Percentiles rank a stretch among this genome's conserved stretches.
Conservation (phyloP, 2,888 invertebrate genomes). For the Apodemia zela region DNA sequence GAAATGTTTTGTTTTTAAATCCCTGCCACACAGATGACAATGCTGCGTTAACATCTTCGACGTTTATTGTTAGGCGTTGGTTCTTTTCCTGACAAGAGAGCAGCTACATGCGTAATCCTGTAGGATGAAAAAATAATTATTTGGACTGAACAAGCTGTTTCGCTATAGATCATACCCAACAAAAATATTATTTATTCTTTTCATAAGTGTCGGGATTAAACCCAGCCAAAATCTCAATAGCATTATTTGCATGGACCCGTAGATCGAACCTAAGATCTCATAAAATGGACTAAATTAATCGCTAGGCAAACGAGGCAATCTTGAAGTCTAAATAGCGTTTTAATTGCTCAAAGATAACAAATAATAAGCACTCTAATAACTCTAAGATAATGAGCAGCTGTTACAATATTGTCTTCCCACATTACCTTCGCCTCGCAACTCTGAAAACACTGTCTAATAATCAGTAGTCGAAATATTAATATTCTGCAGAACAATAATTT, state of each 20-base stretch:
- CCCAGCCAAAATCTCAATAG: too few relatives aligned
- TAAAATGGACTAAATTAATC: not conserved
- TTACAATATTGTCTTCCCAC: not conserved
- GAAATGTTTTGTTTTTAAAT: too few relatives aligned
- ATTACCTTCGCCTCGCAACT: not conserved
- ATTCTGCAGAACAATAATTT: constrained; percentile 24
- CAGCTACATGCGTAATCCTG: too few relatives aligned
- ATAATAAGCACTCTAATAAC: not conserved
- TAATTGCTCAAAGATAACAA: not conserved
- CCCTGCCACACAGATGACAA: too few relatives aligned
- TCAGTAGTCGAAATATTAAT: constrained; percentile 35
- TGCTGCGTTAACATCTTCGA: too few relatives aligned
- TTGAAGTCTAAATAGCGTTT: not conserved
- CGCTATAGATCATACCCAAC: too few relatives aligned
- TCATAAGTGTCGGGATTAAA: too few relatives aligned
- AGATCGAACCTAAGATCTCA: not conserved
- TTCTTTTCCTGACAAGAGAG: too few relatives aligned
- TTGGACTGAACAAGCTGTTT: too few relatives aligned
- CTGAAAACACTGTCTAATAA: constrained; percentile 33
- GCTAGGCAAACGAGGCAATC: not conserved
- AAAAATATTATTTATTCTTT: too few relatives aligned
- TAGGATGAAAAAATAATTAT: too few relatives aligned
- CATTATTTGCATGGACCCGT: constrained; percentile 21
- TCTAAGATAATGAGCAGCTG: not conserved
- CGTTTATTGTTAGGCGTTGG: too few relatives aligned